Evolutionary conservation across 2,888 invertebrate genomes (phyloP).

Genomic region (Melanophora roralis): DNA sequence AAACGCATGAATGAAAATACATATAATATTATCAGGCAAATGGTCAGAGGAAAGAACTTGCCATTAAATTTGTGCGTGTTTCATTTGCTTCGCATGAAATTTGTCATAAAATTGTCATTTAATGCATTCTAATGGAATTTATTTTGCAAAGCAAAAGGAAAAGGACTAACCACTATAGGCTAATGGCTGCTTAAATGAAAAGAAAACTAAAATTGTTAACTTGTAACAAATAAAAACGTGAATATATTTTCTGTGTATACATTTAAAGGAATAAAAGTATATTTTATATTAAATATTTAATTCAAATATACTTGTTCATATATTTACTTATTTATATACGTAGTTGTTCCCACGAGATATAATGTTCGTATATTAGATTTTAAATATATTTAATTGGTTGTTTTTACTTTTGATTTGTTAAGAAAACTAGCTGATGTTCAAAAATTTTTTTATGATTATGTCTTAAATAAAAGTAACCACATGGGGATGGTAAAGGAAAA

Average conservation of each 20-base stretch:
- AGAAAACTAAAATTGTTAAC: not conserved
- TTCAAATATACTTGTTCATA: not conserved
- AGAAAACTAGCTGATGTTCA: too few species aligned
- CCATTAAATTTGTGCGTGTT: constrained; percentile 28
- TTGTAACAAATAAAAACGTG: constrained; percentile 10
- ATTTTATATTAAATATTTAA: not conserved
- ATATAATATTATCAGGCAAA: not conserved
- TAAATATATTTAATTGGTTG: too few species aligned
- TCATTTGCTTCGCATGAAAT: not conserved
- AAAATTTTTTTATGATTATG: too few species aligned
- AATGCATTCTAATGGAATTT: constrained; percentile 15
- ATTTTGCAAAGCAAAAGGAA: not conserved
- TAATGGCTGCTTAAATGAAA: not conserved
- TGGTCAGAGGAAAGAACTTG: not conserved
- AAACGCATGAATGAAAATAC: constrained; percentile 19
- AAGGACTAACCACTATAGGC: too few species aligned
- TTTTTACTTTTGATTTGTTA: too few species aligned
- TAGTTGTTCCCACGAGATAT: too few species aligned
- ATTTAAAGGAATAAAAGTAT: not conserved
- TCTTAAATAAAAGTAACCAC: too few species aligned
- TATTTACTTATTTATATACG: too few species aligned
- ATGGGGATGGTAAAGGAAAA: too few species aligned
- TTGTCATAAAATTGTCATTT: constrained; percentile 18
- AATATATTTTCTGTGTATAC: not conserved
- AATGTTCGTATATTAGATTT: too few species aligned